Percentiles rank a stretch among this genome's conserved stretches.
These are phyloP conservation scores for Pempheris klunzingeri DNA, from an alignment of 2,797 vertebrate genomes.

Conservation along the genomic window DNA sequence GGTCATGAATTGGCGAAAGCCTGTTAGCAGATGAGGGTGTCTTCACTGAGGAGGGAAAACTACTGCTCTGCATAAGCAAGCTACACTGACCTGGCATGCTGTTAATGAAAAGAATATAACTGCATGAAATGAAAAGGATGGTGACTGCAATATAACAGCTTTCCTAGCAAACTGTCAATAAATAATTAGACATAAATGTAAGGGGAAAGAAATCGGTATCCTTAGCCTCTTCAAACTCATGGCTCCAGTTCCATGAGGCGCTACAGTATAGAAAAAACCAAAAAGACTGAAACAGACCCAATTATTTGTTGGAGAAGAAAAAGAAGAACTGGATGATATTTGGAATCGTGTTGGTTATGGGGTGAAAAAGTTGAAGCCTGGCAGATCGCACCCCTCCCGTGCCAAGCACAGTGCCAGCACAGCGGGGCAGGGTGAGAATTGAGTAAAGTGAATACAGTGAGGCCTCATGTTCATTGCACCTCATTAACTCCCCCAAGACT, in stretches of 20 bases:
- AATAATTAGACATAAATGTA: conserved; percentile 5
- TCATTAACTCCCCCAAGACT: conserved; percentile 48
- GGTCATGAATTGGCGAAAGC: background rate
- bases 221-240: conserved; percentile 26
- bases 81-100: background rate
- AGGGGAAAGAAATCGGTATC: conserved; percentile 10
- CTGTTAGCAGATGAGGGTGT: background rate
- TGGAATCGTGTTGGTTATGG: conserved; percentile 42
- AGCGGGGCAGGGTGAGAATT: conserved; percentile 19
- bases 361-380: conserved; percentile 36
- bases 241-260: conserved; percentile 45
- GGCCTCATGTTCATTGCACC: conserved; percentile 28
- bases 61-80: too few relatives aligned
- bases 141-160: background rate
- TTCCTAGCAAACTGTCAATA: background rate
- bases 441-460: conserved; percentile 46
- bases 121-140: background rate
- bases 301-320: conserved; percentile 52
- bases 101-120: background rate
- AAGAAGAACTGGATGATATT: conserved; percentile 56
- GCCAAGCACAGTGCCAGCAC: conserved; percentile 29
- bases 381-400: conserved; percentile 13
- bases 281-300: conserved; percentile 41
- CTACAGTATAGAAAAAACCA: conserved; percentile 35
- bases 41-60: background rate